Evolutionary conservation across 2,113 vertebrate genomes (phyloP).

Genomic region (Pleuronectes platessa): DNA sequence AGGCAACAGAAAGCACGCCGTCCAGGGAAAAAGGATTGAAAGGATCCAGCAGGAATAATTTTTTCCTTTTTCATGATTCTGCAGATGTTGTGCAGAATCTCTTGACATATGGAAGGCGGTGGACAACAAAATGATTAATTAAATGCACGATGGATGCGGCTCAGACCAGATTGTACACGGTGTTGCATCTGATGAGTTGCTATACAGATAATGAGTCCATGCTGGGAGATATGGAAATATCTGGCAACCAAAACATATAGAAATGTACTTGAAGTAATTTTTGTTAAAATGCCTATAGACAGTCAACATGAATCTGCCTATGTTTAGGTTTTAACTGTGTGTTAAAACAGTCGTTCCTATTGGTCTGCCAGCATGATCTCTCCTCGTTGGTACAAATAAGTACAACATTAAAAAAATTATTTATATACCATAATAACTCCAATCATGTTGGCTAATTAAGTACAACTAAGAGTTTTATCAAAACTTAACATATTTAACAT

Average conservation of each 20-base stretch:
- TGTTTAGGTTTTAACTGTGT: not conserved
- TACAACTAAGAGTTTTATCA: not conserved
- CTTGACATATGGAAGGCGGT: not conserved
- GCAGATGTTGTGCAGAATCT: constrained; percentile 13
- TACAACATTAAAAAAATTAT: not conserved
- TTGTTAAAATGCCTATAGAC: not conserved
- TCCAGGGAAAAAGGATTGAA: constrained; percentile 11
- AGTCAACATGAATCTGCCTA: not conserved
- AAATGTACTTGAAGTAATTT: too few species aligned
- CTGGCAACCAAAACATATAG: not conserved
- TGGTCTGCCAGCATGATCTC: not conserved
- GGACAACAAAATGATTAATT: constrained; percentile 34
- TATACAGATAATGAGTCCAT: constrained; percentile 15
- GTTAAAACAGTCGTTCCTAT: constrained; percentile 3
- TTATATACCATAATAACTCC: not conserved
- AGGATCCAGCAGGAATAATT: constrained; percentile 10
- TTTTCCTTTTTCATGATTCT: constrained; percentile 35
- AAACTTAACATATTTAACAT: not conserved
- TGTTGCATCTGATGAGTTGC: constrained; percentile 22
- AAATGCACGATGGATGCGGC: constrained; percentile 5
- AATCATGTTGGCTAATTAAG: constrained; percentile 1
- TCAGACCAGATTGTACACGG: constrained; percentile 1
- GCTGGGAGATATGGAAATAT: not conserved
- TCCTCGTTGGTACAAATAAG: not conserved
- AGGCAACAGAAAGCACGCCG: constrained; percentile 1